Evolutionary conservation across 1,140 invertebrate species (phyloP), one percentile per base, ranked within the genome.

Genomic region (Drosophila miranda): DNA sequence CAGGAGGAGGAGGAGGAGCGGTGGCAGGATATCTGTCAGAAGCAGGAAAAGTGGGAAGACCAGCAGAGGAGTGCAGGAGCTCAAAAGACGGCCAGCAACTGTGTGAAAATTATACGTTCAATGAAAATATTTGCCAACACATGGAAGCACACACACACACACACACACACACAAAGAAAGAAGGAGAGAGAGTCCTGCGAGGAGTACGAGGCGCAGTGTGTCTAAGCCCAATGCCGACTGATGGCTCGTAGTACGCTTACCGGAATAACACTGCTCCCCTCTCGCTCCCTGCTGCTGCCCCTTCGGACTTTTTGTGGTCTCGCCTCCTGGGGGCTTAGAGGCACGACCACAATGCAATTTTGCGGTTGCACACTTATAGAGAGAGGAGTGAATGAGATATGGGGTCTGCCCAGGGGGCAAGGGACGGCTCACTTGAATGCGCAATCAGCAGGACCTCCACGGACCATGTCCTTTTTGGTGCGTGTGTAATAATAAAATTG

Each of bases 101-200:
- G 71, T 75, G 72, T 75, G 67, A 75, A 75, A 75, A 75, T 75
- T 75, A 63, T 75, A 67, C 67, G 71, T 70, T 70, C 71, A 75
- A 75, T 75, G 54, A 75, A 75, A 75, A 75, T 70, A 70, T 75
- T 75, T 70, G 46, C 23, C 52, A 67, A 49, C 46, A 34, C 34
- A 21, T 30, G 28, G 2, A 8, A 7, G 28, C 30, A 38, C 34
- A 38, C 34, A 38, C 34, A 13, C 34, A 38, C 11, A 16, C 16
- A 16, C 16, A 16, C 30, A 38, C 34, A 38, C 34, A 38, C 34
- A 13, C 34, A 38, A 13, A 1, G 16, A 49, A n/a, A 41, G 1
- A 19, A 11, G 13, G 19, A 8, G 23, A 50, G 43, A 14, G 34
- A 38, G 34, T 38, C 34, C 34, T 38, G 34, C 34, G 2, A 38